Conservation (phyloP, 2,888 invertebrate species). For the Leptothorax acervorum region DNA sequence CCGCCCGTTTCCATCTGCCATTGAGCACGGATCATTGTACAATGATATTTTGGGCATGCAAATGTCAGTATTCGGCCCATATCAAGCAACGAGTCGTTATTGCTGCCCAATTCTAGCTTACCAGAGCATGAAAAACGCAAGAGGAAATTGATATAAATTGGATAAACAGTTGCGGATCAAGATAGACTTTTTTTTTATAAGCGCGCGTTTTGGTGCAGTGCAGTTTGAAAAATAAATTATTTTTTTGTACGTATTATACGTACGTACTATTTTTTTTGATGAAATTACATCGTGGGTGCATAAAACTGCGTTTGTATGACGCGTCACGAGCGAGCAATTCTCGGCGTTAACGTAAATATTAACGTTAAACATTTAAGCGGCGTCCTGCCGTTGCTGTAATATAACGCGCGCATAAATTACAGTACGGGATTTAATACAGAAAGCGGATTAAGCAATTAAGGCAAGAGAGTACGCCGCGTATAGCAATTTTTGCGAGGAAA, state of each 20-base stretch:
- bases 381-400: slow-evolving; percentile 29
- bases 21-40: slow-evolving; percentile 55
- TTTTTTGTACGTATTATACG: neutral
- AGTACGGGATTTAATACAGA: slow-evolving; percentile 42
- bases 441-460: slow-evolving; percentile 56
- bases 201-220: neutral
- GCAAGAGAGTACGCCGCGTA: slow-evolving; percentile 60
- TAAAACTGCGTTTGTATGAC: slow-evolving; percentile 2
- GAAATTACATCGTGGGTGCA: neutral
- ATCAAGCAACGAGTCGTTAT: neutral
- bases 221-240: neutral
- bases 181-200: no score
- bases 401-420: slow-evolving; percentile 51
- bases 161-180: neutral
- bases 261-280: neutral
- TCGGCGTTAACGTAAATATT: slow-evolving; percentile 40
- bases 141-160: neutral
- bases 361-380: slow-evolving; percentile 52
- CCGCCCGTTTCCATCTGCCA: slow-evolving; percentile 53
- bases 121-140: neutral
- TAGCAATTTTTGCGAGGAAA: slow-evolving; percentile 64
- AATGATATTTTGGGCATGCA: slow-evolving; percentile 58
- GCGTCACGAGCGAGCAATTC: slow-evolving; percentile 22
- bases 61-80: neutral
- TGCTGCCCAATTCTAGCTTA: neutral